These are phyloP conservation scores for Oncorhynchus masou DNA, from an alignment of 2,113 vertebrate genomes.

Conservation along the genomic window DNA sequence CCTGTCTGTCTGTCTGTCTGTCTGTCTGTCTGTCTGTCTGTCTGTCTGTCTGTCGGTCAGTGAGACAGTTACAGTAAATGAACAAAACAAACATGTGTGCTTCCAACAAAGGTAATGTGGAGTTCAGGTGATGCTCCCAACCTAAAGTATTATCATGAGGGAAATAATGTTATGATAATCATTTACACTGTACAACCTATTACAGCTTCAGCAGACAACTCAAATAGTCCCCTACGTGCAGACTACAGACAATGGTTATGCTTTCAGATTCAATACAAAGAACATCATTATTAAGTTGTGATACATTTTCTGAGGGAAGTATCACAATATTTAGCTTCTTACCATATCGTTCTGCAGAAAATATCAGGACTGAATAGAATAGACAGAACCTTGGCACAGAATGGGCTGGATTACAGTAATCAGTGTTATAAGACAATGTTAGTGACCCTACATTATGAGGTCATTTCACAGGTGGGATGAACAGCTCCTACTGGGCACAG, in stretches of 20 bases:
- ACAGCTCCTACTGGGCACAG: background rate
- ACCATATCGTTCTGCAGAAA: background rate
- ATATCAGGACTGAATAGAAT: background rate
- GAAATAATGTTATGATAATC: conserved; percentile 27
- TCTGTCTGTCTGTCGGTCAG: background rate
- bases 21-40: background rate
- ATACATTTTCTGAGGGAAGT: conserved; percentile 2
- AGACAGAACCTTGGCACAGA: background rate
- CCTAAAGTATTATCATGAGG: conserved; percentile 7
- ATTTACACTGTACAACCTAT: conserved; percentile 40
- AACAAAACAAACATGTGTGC: background rate
- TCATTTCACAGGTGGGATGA: background rate
- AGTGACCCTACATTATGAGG: background rate
- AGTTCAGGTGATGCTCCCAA: background rate
- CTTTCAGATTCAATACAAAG: too few species aligned
- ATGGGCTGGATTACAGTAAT: background rate
- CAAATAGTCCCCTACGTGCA: conserved; percentile 12
- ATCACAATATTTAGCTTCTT: background rate
- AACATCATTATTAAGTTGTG: too few species aligned
- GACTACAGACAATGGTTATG: too few species aligned
- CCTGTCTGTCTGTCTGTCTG: too few species aligned
- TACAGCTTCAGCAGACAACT: conserved; percentile 26
- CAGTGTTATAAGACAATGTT: background rate
- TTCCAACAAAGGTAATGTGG: conserved; percentile 1
- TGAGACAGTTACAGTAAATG: background rate